These are phyloP conservation scores for Dugesia japonica DNA, from an alignment of 2,888 invertebrate species.

Conservation along the genomic window DNA sequence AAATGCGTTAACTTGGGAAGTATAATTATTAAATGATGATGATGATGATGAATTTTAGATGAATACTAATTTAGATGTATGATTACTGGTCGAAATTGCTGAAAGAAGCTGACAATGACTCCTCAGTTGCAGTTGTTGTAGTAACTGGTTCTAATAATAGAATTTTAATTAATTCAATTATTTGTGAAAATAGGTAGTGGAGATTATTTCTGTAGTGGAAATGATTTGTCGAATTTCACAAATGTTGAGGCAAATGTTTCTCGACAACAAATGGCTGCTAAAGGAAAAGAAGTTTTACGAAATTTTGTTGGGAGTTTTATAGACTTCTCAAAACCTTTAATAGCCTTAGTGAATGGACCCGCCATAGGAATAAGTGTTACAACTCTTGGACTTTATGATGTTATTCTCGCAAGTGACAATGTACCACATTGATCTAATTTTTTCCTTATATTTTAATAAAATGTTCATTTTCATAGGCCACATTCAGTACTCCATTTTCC, in stretches of 20 bases:
- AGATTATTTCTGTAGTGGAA: conserved; percentile 68
- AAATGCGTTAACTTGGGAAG: conserved; percentile 59
- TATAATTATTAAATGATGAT: too few relatives aligned
- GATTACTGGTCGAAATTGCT: conserved; percentile 55
- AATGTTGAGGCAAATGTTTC: conserved; percentile 36
- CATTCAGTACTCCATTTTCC: conserved; percentile 67
- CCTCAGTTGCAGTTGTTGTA: conserved; percentile 56
- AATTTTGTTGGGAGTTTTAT: conserved; percentile 63
- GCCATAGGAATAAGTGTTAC: conserved; percentile 78
- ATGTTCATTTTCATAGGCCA: neutral
- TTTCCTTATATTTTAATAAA: neutral
- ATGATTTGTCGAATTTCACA: conserved; percentile 55
- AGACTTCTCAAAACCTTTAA: conserved; percentile 68
- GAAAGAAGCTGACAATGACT: conserved; percentile 57
- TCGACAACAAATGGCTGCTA: conserved; percentile 34
- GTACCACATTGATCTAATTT: conserved; percentile 48
- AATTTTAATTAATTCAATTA: too few relatives aligned
- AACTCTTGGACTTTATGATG: conserved; percentile 66
- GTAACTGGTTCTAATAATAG: conserved; percentile 60
- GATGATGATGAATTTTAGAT: neutral
- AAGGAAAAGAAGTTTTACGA: conserved; percentile 41
- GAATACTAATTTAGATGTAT: conserved; percentile 54
- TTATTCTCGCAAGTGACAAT: conserved; percentile 65
- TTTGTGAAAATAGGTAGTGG: conserved; percentile 58
- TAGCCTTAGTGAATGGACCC: conserved; percentile 79